Conservation (phyloP, 2,797 vertebrate genomes). For the Peromyscus aztecus region DNA sequence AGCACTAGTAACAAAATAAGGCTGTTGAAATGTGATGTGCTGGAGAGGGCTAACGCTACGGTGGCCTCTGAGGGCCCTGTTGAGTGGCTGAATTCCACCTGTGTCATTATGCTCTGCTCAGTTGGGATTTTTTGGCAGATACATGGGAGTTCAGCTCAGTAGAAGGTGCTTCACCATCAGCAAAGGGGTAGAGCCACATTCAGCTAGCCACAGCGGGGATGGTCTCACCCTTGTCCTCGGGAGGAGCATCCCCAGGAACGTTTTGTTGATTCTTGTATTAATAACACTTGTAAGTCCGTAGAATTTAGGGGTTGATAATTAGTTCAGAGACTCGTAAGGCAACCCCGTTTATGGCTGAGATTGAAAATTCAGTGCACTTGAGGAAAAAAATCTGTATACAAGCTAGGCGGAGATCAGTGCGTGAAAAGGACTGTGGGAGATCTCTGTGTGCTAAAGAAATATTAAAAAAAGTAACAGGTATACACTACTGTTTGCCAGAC, state of each 20-base stretch:
- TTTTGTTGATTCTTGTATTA: background rate
- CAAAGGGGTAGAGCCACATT: background rate
- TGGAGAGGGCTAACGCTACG: background rate
- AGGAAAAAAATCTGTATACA: constrained; percentile 17
- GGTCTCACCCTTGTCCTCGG: background rate
- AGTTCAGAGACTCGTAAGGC: constrained; percentile 46
- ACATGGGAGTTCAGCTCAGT: background rate
- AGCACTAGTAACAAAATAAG: background rate
- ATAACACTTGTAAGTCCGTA: background rate
- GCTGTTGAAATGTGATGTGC: background rate
- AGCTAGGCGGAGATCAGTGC: background rate
- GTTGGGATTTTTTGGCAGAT: constrained; percentile 21
- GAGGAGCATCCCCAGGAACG: background rate
- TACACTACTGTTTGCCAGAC: background rate
- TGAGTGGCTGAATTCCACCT: background rate
- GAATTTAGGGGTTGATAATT: constrained; percentile 19
- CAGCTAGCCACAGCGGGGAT: too few relatives aligned
- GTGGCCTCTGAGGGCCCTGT: background rate
- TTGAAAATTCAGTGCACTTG: constrained; percentile 19
- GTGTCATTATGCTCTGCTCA: background rate
- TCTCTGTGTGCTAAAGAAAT: background rate
- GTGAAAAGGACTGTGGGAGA: background rate
- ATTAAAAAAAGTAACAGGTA: background rate
- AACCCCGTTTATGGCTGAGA: constrained; percentile 34
- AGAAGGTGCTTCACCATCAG: background rate